Base-by-base conservation (phyloP, 2,888 invertebrate species). In the Oasisia sp. region DNA sequence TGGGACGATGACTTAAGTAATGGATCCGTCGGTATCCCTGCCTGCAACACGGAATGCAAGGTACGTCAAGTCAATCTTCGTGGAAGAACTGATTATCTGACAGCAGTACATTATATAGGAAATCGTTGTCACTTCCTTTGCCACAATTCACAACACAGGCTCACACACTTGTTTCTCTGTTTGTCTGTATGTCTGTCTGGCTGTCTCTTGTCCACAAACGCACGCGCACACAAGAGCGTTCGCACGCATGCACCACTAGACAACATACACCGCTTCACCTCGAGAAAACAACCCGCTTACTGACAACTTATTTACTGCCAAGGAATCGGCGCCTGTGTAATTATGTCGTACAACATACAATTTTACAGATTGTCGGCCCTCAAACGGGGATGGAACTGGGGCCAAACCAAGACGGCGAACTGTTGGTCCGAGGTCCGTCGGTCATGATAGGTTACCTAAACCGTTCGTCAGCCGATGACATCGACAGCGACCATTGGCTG, bases 361-460 rank as follows among this genome's bases (percentile, higher is more conserved):
- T 1, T 27, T 27, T 27, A 5, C 27, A 74, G 74, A n/a, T 74
- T 74, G 74, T 74, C 74, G 90, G 32, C 2, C 32, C 19, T 90
- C 38, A 90, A 44, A 97, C 97, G 4, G 97, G 97, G 0, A 94
- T 96, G 94, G 94, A 95, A 92, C 96, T 97, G 58, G 97, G 97
- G 0, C 97, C 97, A 0, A 97, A 97, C 94, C 96, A 97, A 95
- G 91, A 89, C 12, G 94, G 94, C 8, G 98, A 99, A 96, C 95
- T 98, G 0, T 98, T 98, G 96, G 97, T 98, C 93, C 98, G 98
- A 95, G 98, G 98, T 0, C 97, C 98, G 32, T 96, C 97, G 91
- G 97, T 98, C 19, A 98, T 98, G 98, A 98, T 98, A 95, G 98
- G 98, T 0, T 99, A 99, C 95, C 97, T 98, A 95, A 97, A 97